Conservation (phyloP, 2,113 vertebrate species). For the Nothoprocta pentlandii region DNA sequence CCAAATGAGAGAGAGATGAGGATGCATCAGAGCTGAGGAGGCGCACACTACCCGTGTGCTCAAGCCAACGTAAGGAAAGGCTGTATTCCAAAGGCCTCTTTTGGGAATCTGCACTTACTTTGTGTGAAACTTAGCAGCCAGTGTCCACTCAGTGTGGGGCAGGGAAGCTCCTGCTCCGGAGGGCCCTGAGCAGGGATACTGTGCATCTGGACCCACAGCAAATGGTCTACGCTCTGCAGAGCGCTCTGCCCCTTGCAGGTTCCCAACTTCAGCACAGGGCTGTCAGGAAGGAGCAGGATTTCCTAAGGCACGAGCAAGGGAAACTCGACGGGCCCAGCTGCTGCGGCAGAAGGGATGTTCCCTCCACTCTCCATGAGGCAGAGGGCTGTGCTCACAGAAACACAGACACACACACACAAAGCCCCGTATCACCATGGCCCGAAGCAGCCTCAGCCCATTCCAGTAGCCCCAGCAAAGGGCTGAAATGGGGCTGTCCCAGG, state of each 20-base stretch:
- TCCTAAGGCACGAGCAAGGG: neutral
- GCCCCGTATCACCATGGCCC: neutral
- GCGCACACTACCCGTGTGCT: neutral
- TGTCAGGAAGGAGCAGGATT: neutral
- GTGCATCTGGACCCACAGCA: neutral
- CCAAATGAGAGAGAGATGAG: neutral
- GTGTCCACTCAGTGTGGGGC: neutral
- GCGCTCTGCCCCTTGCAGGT: neutral
- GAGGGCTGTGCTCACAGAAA: neutral
- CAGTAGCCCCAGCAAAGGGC: rapidly evolving
- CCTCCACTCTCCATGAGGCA: neutral
- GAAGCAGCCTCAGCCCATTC: neutral
- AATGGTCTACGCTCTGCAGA: neutral
- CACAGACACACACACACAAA: neutral
- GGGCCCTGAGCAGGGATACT: neutral
- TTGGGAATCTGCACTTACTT: neutral
- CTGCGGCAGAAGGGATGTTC: neutral
- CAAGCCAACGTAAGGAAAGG: neutral
- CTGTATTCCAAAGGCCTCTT: neutral
- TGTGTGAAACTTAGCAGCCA: neutral
- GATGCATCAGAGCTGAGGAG: neutral
- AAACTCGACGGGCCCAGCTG: neutral
- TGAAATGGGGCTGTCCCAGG: neutral
- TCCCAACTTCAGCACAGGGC: neutral
- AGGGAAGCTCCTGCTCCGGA: neutral